Base-by-base conservation (phyloP, 2,888 invertebrate genomes). In the Cryptops parisi region DNA sequence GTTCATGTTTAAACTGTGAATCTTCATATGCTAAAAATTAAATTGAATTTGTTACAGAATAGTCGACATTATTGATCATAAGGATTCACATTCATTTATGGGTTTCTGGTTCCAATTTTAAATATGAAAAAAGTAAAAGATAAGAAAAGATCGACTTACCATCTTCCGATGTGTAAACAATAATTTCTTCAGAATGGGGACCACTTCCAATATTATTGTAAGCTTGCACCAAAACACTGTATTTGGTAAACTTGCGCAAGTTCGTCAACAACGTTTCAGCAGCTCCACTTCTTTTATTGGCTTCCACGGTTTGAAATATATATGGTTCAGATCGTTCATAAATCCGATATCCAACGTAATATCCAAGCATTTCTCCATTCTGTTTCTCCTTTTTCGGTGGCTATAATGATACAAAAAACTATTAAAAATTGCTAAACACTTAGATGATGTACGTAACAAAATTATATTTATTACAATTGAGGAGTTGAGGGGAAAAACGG, bases 151-250 rank as follows among this genome's bases (percentile, higher is more conserved):
- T n/a, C n/a, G n/a, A 50, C 62, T 62, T 57, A 70, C 70, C 70
- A 58, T 69, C 68, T 57, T 70, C 70, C 3, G 69, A 59, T 0
- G 70, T 70, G 49, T 65, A 62, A 2, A 66, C 66, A 15, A 61
- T 58, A 4, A 64, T 60, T 55, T 69, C 66, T 0, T 61, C 60
- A 0, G 69, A 69, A 2, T 62, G 61, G 0, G 69, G 70, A 21
- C 69, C 69, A 26, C 65, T 63, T 1, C 70, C 71, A 49, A 64
- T 63, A 3, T 60, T 60, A 57, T 70, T 71, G 58, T 64, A 69
- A 9, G 70, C 69, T 56, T 68, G 67, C 3, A 70, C 67, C 47
- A 67, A 64, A 3, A 71, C 63, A 2, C 63, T 61, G 60, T 71
- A 63, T 53, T 66, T 64, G 9, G 70, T 69, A 60, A 67, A 67